Conservation (phyloP, 2,113 vertebrate genomes). For the Corythaixoides concolor region DNA sequence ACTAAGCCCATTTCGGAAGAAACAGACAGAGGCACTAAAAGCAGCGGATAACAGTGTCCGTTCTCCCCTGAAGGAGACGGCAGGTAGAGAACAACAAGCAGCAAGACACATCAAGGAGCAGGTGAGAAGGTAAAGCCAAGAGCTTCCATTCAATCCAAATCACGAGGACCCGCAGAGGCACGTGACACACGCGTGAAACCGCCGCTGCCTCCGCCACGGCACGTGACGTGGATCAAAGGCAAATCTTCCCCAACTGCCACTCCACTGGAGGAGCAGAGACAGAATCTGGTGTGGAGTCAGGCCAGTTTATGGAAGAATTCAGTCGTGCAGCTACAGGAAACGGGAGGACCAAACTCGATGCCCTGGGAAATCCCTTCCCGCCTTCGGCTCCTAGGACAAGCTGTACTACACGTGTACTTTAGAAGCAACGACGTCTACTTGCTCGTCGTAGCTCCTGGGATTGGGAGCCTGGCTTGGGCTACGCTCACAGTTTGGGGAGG, state of each 20-base stretch:
- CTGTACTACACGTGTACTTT: not conserved
- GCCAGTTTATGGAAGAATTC: not conserved
- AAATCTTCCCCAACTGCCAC: not conserved
- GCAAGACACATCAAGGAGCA: not conserved
- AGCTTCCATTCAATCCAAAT: not conserved
- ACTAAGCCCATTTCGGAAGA: not conserved
- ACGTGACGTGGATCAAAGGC: not conserved
- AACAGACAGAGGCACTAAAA: not conserved
- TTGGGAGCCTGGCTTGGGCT: not conserved
- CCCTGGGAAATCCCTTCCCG: not conserved
- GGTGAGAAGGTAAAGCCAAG: not conserved
- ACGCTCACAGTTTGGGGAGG: not conserved
- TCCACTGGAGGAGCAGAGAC: fast-evolving
- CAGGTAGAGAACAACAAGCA: not conserved
- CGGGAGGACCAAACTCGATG: not conserved
- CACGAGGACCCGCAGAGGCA: not conserved
- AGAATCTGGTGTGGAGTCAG: not conserved
- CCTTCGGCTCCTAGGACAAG: not conserved
- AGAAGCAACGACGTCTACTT: not conserved
- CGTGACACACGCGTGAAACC: fast-evolving
- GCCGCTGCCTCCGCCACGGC: not conserved
- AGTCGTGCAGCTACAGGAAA: not conserved
- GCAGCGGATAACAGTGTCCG: not conserved
- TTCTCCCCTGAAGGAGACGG: not conserved
- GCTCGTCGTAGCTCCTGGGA: not conserved